Evolutionary conservation across 2,113 vertebrate species (phyloP).

Genomic region (Protobothrops mucrosquamatus): DNA sequence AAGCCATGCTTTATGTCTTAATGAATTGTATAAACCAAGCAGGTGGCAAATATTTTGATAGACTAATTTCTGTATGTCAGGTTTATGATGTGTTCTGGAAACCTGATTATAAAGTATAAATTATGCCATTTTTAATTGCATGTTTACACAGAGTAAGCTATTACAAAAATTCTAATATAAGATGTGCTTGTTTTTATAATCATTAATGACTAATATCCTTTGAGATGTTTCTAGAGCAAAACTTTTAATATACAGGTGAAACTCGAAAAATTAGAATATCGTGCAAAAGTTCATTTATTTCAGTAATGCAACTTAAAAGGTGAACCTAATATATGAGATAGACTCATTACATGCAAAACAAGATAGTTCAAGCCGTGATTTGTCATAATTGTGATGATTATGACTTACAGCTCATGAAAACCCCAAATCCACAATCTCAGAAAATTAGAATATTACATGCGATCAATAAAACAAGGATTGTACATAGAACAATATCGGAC

Average conservation of each 20-base stretch:
- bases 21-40: neutral
- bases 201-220: neutral
- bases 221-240: neutral
- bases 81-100: neutral
- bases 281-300: too few relatives aligned
- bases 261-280: too few relatives aligned
- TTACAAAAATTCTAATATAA: neutral
- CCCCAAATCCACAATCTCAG: too few relatives aligned
- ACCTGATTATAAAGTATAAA: neutral
- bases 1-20: neutral
- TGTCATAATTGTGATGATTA: too few relatives aligned
- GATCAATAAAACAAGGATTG: too few relatives aligned
- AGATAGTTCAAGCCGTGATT: too few relatives aligned
- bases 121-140: neutral
- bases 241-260: neutral
- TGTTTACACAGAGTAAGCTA: neutral
- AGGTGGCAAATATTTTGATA: neutral
- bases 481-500: too few relatives aligned
- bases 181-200: neutral
- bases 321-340: too few relatives aligned
- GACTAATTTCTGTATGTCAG: neutral
- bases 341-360: too few relatives aligned
- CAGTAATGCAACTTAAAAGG: too few relatives aligned
- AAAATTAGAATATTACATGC: too few relatives aligned
- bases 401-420: too few relatives aligned